Evolutionary conservation across 2,797 vertebrate genomes (phyloP), one percentile per base, ranked within the genome.

Genomic region (Argentina silus): DNA sequence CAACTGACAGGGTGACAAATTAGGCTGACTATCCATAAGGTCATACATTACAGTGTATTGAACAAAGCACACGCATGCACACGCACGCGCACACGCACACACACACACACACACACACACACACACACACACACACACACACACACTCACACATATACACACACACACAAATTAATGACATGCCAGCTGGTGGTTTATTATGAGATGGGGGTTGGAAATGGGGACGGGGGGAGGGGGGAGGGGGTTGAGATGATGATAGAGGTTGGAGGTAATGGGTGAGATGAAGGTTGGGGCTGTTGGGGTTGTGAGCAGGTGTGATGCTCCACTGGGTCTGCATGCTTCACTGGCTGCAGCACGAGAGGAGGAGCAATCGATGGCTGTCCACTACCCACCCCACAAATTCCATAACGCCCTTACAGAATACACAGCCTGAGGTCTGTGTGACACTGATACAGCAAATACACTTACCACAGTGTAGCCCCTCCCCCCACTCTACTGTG

Each of bases 401-500:
- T 10, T 9, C 17, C 8, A n/a, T 45, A 27, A 59, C 53, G 11
- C 42, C 19, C 11, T 42, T 5, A 3, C 7, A 36, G 23, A 36
- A 61, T 27, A 7, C 23, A 62, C 6, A 43, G 12, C 27, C 36
- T 6, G 23, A 62, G 1, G 11, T n/a, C 14, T 19, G 6, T 17
- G 7, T 15, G 53, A 56, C 14, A 1, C 14, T 50, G 48, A 50
- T 50, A 9, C 48, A 9, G 48, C 14, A 50, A 50, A 14, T 36
- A 36, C 27, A 36, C 48, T 50, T 14, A 9, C 8, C 48, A 50
- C 17, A 56, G 53, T 8, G 15, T 14, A 56, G 17, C 53, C 47
- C 47, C 48, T 74, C 70, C 74, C 83, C 85, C 27, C 27, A 36
- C 85, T 77, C 56, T 83, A 76, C 81, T 75, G 83, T 84, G 76